Conservation (phyloP, 1,140 invertebrate genomes). For the Drosophila parvula region DNA sequence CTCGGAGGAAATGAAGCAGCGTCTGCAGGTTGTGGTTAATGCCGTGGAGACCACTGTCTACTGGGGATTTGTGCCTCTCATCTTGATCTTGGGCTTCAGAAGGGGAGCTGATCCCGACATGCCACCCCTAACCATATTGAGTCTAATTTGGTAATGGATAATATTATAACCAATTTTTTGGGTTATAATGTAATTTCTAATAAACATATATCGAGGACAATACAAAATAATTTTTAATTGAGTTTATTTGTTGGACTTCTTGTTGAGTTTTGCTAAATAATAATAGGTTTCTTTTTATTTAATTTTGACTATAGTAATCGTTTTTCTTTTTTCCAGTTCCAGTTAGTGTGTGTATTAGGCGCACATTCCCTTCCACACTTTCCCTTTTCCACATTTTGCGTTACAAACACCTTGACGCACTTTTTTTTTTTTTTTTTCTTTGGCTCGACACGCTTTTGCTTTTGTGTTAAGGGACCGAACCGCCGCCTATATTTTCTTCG, state of each 20-base stretch:
- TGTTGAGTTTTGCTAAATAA: too few relatives aligned
- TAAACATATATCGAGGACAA: too few relatives aligned
- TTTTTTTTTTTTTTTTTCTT: conserved; percentile 50
- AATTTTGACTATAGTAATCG: not conserved
- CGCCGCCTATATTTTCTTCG: conserved; percentile 28
- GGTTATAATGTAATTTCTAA: too few relatives aligned
- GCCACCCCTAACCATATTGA: not conserved
- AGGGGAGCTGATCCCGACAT: not conserved
- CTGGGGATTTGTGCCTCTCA: conserved; percentile 1
- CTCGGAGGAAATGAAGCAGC: not conserved
- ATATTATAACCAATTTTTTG: too few relatives aligned
- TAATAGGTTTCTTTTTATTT: too few relatives aligned
- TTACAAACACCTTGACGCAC: conserved; percentile 70
- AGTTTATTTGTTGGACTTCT: too few relatives aligned
- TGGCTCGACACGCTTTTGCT: conserved; percentile 73
- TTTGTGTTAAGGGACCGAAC: conserved; percentile 45
- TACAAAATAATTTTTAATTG: too few relatives aligned
- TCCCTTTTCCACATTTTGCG: conserved; percentile 42
- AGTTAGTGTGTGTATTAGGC: not conserved
- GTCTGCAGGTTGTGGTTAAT: not conserved
- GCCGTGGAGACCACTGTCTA: not conserved
- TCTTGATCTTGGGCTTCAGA: conserved; percentile 4
- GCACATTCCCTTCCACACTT: conserved; percentile 22
- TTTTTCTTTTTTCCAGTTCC: conserved; percentile 5
- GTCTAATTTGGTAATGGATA: not conserved